Conservation (phyloP, 2,888 invertebrate genomes). For the Tholera decimalis region DNA sequence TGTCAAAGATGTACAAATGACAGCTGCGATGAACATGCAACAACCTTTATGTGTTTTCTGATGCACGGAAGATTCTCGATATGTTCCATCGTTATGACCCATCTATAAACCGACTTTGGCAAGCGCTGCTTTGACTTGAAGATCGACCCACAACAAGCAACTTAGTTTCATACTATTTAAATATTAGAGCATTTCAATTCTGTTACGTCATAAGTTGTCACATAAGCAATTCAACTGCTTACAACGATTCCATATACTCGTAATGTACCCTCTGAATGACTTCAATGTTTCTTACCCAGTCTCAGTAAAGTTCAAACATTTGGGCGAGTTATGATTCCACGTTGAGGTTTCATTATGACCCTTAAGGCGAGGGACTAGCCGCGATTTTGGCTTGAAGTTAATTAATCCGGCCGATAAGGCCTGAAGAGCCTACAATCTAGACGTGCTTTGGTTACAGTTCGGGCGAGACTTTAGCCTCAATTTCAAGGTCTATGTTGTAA, state of each 20-base stretch:
- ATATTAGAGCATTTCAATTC: too few relatives aligned
- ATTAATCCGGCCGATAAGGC: constrained; percentile 56
- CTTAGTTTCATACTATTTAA: too few relatives aligned
- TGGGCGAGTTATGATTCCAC: constrained; percentile 19
- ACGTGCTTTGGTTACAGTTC: constrained; percentile 17
- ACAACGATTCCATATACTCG: neutral
- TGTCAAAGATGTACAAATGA: too few relatives aligned
- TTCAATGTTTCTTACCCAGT: neutral
- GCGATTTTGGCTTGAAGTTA: constrained; percentile 53
- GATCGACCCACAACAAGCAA: too few relatives aligned
- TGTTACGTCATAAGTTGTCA: too few relatives aligned
- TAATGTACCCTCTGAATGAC: neutral
- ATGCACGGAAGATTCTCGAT: too few relatives aligned
- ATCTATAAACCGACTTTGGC: too few relatives aligned
- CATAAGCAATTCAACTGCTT: neutral
- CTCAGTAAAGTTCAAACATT: constrained; percentile 28
- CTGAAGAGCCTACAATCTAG: constrained; percentile 24
- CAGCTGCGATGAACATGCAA: too few relatives aligned
- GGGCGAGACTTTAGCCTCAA: constrained; percentile 21
- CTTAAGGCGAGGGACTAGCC: constrained; percentile 15
- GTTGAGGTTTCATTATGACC: constrained; percentile 30
- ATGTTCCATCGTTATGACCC: too few relatives aligned
- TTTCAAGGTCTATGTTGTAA: constrained; percentile 14
- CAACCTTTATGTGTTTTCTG: too few relatives aligned
- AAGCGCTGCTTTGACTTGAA: too few relatives aligned